Base-by-base conservation (phyloP, 2,888 invertebrate species). In the Aromia moschata region DNA sequence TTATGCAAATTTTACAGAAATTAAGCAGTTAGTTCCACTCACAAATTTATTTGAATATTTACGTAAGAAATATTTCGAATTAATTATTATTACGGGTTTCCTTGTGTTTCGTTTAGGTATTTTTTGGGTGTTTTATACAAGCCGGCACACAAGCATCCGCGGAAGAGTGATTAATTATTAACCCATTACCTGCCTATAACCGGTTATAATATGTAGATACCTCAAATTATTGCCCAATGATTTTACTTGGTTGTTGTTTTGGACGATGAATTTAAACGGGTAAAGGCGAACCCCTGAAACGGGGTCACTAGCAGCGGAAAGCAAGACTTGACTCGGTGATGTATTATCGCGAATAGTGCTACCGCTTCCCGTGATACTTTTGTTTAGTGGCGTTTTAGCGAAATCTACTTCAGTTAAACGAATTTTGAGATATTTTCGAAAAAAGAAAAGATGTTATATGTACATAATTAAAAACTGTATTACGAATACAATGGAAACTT, bases 301-400 rank as follows among this genome's bases (percentile, higher is more conserved):
- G 60, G 66, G 68, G 68, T 68, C 69, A 70, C 63, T 60, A 45
- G 63, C 63, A 63, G 59, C 69, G 67, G 68, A 69, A 73, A 70
- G 68, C 70, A 69, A 68, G 70, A 69, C 71, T 67, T 67, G 63
- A 63, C 60, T 68, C 67, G 60, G 68, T 73, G 73, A 73, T 73
- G 63, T 68, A 73, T 71, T 64, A 67, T 65, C 57, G 52, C 31
- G 51, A 45, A 58, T 58, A 58, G 56, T 54, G 58, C 64, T 46
- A 53, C 58, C 59, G 44, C 54, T 54, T 56, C 59, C 60, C 58
- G 58, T 54, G 58, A 56, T 57, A 51, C 55, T 56, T 61, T 64
- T 33, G 41, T 60, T 62, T 56, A 56, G 51, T 52, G 43, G 53
- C 38, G 53, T 31, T 58, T 58, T 53, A 37, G 12, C 12, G 25